A percentile compares a stretch with the other conserved stretches of the same genome.
phyloP scores from a whole-genome alignment of 2,888 invertebrate species.

The Orthosia gothica region DNA sequence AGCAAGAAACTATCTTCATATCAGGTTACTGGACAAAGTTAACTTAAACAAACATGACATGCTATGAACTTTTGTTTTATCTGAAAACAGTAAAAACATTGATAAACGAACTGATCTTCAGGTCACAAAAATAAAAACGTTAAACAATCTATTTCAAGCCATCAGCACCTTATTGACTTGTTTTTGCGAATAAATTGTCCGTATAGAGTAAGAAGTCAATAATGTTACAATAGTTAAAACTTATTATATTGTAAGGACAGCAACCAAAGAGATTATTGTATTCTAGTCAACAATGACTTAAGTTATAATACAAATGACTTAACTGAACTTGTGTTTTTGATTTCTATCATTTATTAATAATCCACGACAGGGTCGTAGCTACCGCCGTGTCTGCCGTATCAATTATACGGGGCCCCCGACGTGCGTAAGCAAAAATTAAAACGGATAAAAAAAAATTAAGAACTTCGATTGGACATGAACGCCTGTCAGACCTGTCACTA shows the following conservation, averaged over 20 bases:
- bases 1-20: slow-evolving; percentile 2
- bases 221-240: not conserved
- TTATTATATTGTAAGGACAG: not conserved
- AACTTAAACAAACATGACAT: slow-evolving; percentile 1
- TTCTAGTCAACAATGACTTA: slow-evolving; percentile 62
- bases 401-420: too few species aligned
- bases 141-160: not conserved
- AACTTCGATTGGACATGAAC: too few species aligned
- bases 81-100: slow-evolving; percentile 2
- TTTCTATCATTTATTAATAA: slow-evolving; percentile 7
- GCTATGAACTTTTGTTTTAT: slow-evolving; percentile 7
- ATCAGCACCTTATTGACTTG: not conserved
- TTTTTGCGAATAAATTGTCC: not conserved
- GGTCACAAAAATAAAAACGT: slow-evolving; percentile 8
- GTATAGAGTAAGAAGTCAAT: not conserved
- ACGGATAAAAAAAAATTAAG: too few species aligned
- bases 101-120: not conserved
- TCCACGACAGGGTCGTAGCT: not conserved
- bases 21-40: slow-evolving; percentile 7
- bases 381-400: too few species aligned
- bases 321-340: slow-evolving; percentile 27
- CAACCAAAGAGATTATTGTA: slow-evolving; percentile 66
- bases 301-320: slow-evolving; percentile 45
- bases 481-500: too few species aligned
- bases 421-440: too few species aligned